phyloP scores from a whole-genome alignment of 2,888 invertebrate genomes.

The Rhodophaea formosa region DNA sequence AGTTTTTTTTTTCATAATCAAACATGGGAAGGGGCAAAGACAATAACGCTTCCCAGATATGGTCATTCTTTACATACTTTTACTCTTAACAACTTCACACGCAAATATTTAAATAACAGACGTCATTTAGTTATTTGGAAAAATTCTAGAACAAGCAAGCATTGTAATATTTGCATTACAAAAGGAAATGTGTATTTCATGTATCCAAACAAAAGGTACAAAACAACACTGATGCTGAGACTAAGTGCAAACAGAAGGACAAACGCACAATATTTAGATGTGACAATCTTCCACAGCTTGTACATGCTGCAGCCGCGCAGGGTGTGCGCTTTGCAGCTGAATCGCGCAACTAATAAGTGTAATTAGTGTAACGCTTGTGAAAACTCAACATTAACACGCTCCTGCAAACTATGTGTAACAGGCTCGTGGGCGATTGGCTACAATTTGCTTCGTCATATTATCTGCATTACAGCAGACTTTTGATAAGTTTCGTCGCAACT shows the following conservation, averaged over 20 bases:
- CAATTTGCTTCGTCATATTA: background rate
- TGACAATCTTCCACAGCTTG: constrained; percentile 65
- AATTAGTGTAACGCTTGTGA: constrained; percentile 53
- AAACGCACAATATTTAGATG: constrained; percentile 58
- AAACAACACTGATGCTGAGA: background rate
- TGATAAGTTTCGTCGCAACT: too few relatives aligned
- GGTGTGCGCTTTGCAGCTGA: constrained; percentile 50
- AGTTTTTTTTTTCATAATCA: background rate
- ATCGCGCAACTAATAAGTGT: constrained; percentile 56
- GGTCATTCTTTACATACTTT: background rate
- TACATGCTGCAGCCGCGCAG: constrained; percentile 48
- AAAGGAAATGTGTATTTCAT: constrained; percentile 6
- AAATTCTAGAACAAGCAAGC: background rate
- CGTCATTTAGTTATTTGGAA: background rate
- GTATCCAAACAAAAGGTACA: background rate
- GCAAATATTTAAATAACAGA: background rate
- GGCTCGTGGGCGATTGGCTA: constrained; percentile 27
- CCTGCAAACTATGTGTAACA: constrained; percentile 44
- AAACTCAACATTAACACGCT: constrained; percentile 56
- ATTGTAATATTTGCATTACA: background rate
- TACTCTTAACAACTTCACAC: background rate
- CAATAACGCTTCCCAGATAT: constrained; percentile 5
- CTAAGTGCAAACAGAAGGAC: constrained; percentile 20
- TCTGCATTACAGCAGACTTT: background rate
- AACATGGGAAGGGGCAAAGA: constrained; percentile 21